Evolutionary conservation across 2,888 invertebrate genomes (phyloP), one percentile per base, ranked within the genome.

Genomic region (Magallana nippona): DNA sequence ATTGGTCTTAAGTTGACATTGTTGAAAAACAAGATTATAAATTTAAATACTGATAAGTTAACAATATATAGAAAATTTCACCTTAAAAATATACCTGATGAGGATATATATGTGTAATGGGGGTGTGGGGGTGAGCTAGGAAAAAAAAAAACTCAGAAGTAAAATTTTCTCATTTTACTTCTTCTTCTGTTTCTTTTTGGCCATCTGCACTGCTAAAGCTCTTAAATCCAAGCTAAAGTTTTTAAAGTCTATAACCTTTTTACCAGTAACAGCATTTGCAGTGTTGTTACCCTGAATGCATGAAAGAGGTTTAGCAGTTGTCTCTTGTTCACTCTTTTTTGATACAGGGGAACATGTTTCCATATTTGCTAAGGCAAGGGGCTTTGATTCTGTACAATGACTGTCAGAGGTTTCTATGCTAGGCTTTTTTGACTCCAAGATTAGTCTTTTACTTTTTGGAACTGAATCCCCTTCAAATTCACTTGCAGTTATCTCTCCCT

Each of bases 171-270:
- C n/a, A 15, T 60, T 15, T 10, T n/a, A 60, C 8, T n/a, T 60
- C 27, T 71, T 71, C 71, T 71, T 71, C 17, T 71, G 71, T 27
- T 22, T 71, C 27, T 27, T 22, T 27, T 15, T 22, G 5, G 71
- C 71, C 71, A 71, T 22, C 13, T 27, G 27, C 71, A 71, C 32
- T 11, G 71, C 71, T 71, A 71, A 27, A 27, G 71, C 71, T 13
- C 32, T 71, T 15, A 71, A 71, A 71, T 71, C 71, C 32, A 71
- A 27, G 22, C 11, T 71, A 15, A 71, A 71, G 22, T 71, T 71
- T 22, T 71, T 71, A 22, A 71, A 27, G 27, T 71, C 71, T 27
- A 27, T 22, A 0, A 11, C 27, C 27, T 71, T 71, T 22, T 15
- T 32, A 5, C 27, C 71, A 71, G 15, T 27, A 32, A 5, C 71